A percentile compares a stretch with the other conserved stretches of the same genome.
Conservation (phyloP, 2,113 vertebrate genomes). For the Rhinolophus sinicus region DNA sequence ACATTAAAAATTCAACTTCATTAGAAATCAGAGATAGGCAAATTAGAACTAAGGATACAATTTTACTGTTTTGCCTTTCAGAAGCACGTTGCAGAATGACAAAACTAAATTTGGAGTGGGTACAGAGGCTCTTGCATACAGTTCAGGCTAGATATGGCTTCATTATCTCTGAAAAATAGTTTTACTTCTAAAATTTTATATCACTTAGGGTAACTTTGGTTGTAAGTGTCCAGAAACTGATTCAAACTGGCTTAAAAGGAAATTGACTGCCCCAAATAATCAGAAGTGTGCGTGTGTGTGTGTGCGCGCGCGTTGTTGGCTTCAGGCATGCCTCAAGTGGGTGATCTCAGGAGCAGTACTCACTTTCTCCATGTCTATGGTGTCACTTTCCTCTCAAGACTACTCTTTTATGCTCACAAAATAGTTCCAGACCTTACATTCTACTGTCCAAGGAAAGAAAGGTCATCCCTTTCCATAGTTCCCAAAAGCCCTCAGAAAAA, state of each 20-base stretch:
- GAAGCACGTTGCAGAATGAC: background rate
- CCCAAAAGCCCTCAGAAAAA: background rate
- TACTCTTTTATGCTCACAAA: background rate
- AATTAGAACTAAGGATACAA: background rate
- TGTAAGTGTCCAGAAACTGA: background rate
- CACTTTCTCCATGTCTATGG: background rate
- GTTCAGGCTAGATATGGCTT: background rate
- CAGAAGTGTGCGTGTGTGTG: background rate
- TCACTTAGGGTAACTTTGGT: background rate
- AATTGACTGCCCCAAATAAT: background rate
- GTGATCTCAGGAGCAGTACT: background rate
- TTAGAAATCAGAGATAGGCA: background rate
- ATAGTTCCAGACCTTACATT: background rate
- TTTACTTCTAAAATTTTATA: background rate
- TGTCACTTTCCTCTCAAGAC: background rate
- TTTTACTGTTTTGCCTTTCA: background rate
- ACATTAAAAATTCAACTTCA: background rate
- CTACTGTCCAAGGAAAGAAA: background rate
- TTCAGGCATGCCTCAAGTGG: background rate
- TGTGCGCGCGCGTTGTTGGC: background rate
- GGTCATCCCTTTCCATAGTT: background rate
- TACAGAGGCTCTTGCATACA: background rate
- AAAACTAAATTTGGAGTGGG: background rate
- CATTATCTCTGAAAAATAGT: background rate
- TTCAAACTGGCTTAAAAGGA: background rate